These are phyloP conservation scores for Cecropterus lyciades DNA, from an alignment of 1,140 invertebrate species.

Conservation along the genomic window DNA sequence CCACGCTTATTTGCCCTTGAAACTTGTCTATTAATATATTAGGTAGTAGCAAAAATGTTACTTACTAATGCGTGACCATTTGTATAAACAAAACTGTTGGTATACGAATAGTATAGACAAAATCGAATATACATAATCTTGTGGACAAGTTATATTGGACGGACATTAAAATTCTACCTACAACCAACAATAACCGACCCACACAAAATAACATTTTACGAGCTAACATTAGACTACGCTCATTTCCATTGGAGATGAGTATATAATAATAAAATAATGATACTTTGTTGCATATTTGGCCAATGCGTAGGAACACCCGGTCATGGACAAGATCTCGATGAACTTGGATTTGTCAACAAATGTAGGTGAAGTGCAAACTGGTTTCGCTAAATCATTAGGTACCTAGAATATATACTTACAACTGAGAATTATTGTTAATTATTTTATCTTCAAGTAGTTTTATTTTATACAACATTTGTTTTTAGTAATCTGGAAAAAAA, in stretches of 20 bases:
- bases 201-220: not conserved
- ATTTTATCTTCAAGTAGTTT: too few relatives aligned
- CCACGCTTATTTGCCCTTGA: slow-evolving; percentile 41
- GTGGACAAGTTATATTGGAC: not conserved
- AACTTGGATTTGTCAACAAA: slow-evolving; percentile 5
- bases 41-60: slow-evolving; percentile 11
- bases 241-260: not conserved
- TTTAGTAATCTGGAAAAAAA: too few relatives aligned
- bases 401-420: too few relatives aligned
- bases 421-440: too few relatives aligned
- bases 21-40: slow-evolving; percentile 33
- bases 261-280: too few relatives aligned
- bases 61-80: slow-evolving; percentile 4
- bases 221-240: not conserved
- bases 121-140: not conserved
- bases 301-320: slow-evolving; percentile 1
- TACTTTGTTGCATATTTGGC: not conserved
- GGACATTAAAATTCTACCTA: too few relatives aligned
- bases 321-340: slow-evolving; percentile 11
- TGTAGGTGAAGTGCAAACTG: not conserved
- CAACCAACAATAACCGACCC: too few relatives aligned
- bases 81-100: not conserved
- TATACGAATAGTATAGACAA: slow-evolving; percentile 1
- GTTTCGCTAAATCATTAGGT: not conserved
- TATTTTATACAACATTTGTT: too few relatives aligned